Evolutionary conservation across 2,113 vertebrate genomes (phyloP).

Genomic region (Cyprinodon variegatus): DNA sequence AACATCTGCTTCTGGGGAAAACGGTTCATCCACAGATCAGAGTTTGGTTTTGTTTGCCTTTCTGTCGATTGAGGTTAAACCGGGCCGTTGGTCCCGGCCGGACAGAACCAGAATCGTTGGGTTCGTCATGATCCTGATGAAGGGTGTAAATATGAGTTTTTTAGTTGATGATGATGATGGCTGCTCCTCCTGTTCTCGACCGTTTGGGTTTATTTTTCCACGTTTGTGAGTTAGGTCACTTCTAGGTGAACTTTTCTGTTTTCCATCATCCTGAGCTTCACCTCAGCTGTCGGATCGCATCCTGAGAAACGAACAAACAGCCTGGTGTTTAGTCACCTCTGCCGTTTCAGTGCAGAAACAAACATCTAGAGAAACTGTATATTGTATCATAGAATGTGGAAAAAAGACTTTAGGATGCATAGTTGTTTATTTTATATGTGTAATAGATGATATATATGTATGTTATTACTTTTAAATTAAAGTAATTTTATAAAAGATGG

Average conservation of each 20-base stretch:
- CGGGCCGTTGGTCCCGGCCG: constrained; percentile 4
- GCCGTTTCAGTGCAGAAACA: constrained; percentile 71
- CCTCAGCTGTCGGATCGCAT: constrained; percentile 37
- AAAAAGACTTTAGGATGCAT: constrained; percentile 67
- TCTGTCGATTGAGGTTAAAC: constrained; percentile 20
- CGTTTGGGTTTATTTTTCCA: not conserved
- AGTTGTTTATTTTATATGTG: constrained; percentile 83
- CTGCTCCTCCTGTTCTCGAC: not conserved
- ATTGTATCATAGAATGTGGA: constrained; percentile 79
- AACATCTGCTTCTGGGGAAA: too few relatives aligned
- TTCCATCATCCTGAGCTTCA: constrained; percentile 49
- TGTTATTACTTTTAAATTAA: constrained; percentile 81
- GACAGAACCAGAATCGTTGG: constrained; percentile 18
- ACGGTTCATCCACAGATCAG: too few relatives aligned
- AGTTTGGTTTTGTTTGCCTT: constrained; percentile 34
- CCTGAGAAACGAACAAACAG: constrained; percentile 44
- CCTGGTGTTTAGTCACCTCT: constrained; percentile 72
- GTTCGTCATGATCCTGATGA: constrained; percentile 23
- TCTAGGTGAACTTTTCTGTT: constrained; percentile 34
- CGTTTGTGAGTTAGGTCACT: constrained; percentile 53
- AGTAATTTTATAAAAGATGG: constrained; percentile 85
- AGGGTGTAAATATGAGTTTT: constrained; percentile 52
- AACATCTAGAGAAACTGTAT: constrained; percentile 50
- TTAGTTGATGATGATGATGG: constrained; percentile 2
- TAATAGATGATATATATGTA: constrained; percentile 76